Percentiles rank a stretch among this genome's conserved stretches.
Evolutionary conservation across 2,888 invertebrate genomes (phyloP).

Genomic region (Leptopilina drosophilae): DNA sequence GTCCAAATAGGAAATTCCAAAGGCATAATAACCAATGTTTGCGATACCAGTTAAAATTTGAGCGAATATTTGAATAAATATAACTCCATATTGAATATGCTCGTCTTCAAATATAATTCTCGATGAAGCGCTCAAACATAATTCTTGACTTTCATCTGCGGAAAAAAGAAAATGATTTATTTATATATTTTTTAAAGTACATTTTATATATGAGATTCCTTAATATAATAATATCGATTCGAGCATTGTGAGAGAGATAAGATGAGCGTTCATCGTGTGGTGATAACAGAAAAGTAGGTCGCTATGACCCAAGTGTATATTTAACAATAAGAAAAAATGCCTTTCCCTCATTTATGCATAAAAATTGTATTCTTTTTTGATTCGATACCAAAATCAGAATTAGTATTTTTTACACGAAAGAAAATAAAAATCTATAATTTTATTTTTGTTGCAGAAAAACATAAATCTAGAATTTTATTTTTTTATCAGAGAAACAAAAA

Average conservation of each 20-base stretch:
- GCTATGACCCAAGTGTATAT: slow-evolving; percentile 11
- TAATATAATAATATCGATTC: slow-evolving; percentile 1
- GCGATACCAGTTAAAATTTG: slow-evolving; percentile 78
- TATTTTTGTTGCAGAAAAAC: too few relatives aligned
- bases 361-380: too few relatives aligned
- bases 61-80: slow-evolving; percentile 77
- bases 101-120: slow-evolving; percentile 61
- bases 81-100: slow-evolving; percentile 70
- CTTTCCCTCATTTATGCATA: not conserved
- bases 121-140: slow-evolving; percentile 57
- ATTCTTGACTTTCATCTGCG: slow-evolving; percentile 59
- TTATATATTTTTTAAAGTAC: not conserved
- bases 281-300: slow-evolving; percentile 33
- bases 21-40: slow-evolving; percentile 78
- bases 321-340: not conserved
- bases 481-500: too few relatives aligned
- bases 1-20: slow-evolving; percentile 81
- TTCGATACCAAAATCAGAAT: too few relatives aligned
- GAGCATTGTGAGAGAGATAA: not conserved
- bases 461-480: too few relatives aligned
- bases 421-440: too few relatives aligned
- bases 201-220: not conserved
- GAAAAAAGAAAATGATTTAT: slow-evolving; percentile 42
- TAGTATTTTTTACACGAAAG: too few relatives aligned
- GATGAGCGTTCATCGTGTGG: not conserved